These are phyloP conservation scores for Erebia ligea DNA, from an alignment of 2,888 invertebrate genomes.

Conservation along the genomic window DNA sequence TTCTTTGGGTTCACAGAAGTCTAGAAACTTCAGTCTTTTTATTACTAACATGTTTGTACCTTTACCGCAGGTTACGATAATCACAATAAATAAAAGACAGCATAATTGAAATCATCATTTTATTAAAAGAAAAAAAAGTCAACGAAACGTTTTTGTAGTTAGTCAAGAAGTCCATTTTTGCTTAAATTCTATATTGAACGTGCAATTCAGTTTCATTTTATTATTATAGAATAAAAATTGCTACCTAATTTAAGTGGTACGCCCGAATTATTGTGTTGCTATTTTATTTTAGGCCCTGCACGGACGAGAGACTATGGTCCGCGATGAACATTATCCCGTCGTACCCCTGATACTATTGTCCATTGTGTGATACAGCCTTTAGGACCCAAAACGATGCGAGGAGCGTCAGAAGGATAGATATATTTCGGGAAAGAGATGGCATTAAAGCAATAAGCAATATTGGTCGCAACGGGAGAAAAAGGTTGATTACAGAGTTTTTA, in stretches of 20 bases:
- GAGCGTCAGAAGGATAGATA: no score
- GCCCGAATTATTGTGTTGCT: background rate
- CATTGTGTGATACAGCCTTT: no score
- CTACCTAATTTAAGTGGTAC: background rate
- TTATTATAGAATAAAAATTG: background rate
- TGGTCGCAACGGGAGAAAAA: no score
- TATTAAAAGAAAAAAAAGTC: slow-evolving; percentile 3
- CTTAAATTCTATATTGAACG: background rate
- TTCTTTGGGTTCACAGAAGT: background rate
- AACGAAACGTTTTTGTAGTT: slow-evolving; percentile 3
- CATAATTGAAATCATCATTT: slow-evolving; percentile 8
- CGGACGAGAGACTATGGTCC: no score
- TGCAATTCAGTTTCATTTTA: background rate
- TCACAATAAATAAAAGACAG: slow-evolving; percentile 1
- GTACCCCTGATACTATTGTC: no score
- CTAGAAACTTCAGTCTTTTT: background rate
- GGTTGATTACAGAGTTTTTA: no score
- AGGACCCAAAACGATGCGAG: no score
- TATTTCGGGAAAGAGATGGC: no score
- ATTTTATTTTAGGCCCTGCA: background rate
- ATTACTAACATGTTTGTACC: no score
- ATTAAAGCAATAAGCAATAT: no score
- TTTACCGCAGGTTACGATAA: background rate
- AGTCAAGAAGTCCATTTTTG: slow-evolving; percentile 10
- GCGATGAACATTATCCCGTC: background rate